phyloP scores from a whole-genome alignment of 2,113 vertebrate species.

The Percina caprodes region DNA sequence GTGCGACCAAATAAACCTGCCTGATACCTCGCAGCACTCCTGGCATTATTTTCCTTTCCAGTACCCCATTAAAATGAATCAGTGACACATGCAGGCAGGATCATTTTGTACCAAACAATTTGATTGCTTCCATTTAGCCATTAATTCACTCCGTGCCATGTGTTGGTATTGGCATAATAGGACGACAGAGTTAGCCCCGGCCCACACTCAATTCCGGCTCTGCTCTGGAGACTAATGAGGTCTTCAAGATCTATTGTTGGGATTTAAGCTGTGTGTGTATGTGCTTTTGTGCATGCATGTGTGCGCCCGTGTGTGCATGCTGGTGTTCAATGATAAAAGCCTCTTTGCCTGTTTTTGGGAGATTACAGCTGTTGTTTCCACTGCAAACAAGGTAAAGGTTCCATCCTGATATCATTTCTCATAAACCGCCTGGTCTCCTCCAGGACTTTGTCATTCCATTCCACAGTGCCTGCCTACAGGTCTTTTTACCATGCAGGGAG shows the following conservation, averaged over 20 bases:
- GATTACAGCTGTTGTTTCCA: constrained; percentile 73
- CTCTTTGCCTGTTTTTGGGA: constrained; percentile 64
- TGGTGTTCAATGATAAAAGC: constrained; percentile 67
- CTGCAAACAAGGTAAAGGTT: constrained; percentile 61
- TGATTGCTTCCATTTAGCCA: constrained; percentile 64
- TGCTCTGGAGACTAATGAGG: constrained; percentile 78
- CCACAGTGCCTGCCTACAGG: neutral
- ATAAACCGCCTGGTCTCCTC: neutral
- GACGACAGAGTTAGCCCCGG: constrained; percentile 48
- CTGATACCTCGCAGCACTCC: constrained; percentile 17
- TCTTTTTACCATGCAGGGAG: constrained; percentile 27
- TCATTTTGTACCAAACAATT: constrained; percentile 69
- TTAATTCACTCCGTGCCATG: constrained; percentile 67
- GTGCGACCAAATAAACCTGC: neutral
- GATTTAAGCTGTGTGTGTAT: constrained; percentile 55
- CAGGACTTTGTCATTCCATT: constrained; percentile 28
- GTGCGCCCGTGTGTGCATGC: constrained; percentile 36
- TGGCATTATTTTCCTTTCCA: constrained; percentile 44
- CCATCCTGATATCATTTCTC: constrained; percentile 42
- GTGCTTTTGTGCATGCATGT: constrained; percentile 41
- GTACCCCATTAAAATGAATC: constrained; percentile 48
- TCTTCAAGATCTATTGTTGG: constrained; percentile 74
- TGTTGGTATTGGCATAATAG: constrained; percentile 64
- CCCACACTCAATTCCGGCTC: constrained; percentile 62
- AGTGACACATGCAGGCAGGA: constrained; percentile 62